Percentiles rank a stretch among this genome's conserved stretches.
phyloP scores from a whole-genome alignment of 2,113 vertebrate genomes.

The Meleagris gallopavo region DNA sequence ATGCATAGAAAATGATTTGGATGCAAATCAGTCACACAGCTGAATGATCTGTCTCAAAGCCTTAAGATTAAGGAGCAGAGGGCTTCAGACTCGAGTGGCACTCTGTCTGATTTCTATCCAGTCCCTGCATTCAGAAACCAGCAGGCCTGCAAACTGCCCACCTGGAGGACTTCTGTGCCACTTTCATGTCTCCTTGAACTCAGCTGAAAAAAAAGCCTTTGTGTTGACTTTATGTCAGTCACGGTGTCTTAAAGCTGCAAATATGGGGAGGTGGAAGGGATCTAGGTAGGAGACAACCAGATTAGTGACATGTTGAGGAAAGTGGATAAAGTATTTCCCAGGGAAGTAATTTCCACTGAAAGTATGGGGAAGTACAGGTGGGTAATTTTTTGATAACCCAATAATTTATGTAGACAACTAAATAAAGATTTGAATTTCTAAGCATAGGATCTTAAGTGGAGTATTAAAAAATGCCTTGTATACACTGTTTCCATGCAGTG shows the following conservation, averaged over 20 bases:
- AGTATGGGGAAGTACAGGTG: background rate
- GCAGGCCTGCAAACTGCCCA: background rate
- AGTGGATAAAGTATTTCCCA: background rate
- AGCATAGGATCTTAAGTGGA: background rate
- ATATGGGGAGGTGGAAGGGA: background rate
- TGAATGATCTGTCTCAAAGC: slow-evolving; percentile 42
- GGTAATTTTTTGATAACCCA: background rate
- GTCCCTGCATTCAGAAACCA: background rate
- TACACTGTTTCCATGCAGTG: background rate
- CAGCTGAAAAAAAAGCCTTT: background rate
- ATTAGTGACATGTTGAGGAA: background rate
- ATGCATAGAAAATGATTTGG: slow-evolving; percentile 43
- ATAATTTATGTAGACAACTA: background rate
- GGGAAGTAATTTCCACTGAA: background rate
- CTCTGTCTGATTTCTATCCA: slow-evolving; percentile 27
- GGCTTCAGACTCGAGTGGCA: slow-evolving; percentile 28
- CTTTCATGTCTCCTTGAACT: background rate
- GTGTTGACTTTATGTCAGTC: background rate
- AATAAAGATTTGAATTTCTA: background rate
- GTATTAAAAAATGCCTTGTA: background rate
- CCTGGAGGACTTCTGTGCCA: background rate
- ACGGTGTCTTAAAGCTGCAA: background rate
- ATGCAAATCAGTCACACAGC: slow-evolving; percentile 51
- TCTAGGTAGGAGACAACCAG: background rate
- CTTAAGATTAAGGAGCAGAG: background rate